Base-by-base conservation (phyloP, 37 sponge, comb jelly and placozoan genomes). In the Halichondria panicea region DNA sequence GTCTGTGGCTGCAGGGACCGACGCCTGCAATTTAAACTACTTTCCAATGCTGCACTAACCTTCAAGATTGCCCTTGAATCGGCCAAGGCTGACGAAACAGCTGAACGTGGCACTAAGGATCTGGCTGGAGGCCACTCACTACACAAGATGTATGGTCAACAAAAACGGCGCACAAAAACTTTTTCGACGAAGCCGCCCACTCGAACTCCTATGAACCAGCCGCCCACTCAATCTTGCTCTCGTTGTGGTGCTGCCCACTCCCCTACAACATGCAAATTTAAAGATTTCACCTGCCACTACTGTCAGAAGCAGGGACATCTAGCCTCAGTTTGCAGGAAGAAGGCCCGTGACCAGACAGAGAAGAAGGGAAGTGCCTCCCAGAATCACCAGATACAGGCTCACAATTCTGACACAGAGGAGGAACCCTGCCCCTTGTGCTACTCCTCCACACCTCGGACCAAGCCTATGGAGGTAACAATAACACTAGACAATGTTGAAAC, bases 251-350 rank as follows among this genome's bases (percentile, higher is more conserved):
- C 25, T 2, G 25, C 22, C 25, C 56, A 55, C 56, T 15, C 4
- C 5, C 22, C 27, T 15, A 18, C 9, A n/a, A 22, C 18, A 1
- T 72, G 74, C 15, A 2, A 5, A 31, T 72, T 72, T 30, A 52
- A 55, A 72, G 57, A 55, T 3, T 5, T 21, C 2, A 13, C 54
- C 3, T 72, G 74, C 18, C 41, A 18, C 34, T 2, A 32, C 1
- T 72, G 74, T 35, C 3, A 12, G 8, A 72, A 72, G 74, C 3
- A 31, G 38, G 74, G 74, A 2, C 74, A 72, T 55, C 2, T 72
- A 1, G 74, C 74, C 13, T 8, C 1, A 30, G 57, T 55, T 2
- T 72, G 74, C 38, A 32, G 74, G n/a, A 62, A 5, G 2, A 75
- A 75, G 63, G 2, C 22, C 3, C 4, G 9, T n/a, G 42, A 40